Evolutionary conservation across 2,797 vertebrate species (phyloP).

Genomic region (Diplodus sargus): DNA sequence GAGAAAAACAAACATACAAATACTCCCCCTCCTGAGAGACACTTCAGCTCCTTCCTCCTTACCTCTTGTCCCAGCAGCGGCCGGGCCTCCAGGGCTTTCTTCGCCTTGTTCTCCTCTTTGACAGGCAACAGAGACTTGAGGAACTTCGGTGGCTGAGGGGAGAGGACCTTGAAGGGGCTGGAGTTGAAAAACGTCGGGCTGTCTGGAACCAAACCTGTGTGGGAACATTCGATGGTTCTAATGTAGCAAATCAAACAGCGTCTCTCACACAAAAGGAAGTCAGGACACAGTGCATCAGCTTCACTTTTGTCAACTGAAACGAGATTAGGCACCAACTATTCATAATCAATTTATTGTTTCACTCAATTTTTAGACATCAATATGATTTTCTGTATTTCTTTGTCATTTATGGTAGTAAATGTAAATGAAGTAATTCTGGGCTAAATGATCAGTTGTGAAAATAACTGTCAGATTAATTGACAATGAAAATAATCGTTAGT

Average conservation of each 20-base stretch:
- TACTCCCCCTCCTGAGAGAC: background rate
- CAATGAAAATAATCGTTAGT: no score
- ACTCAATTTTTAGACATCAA: no score
- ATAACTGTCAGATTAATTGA: no score
- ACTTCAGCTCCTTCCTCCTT: constrained; percentile 52
- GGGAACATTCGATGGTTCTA: constrained; percentile 2
- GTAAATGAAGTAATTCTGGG: no score
- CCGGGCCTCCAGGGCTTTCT: constrained; percentile 88
- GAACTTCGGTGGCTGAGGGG: constrained; percentile 96
- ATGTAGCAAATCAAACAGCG: background rate
- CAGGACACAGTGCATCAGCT: background rate
- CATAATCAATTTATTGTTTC: no score
- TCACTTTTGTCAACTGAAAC: background rate
- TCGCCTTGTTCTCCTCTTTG: constrained; percentile 93
- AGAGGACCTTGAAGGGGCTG: constrained; percentile 95
- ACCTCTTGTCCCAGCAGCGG: constrained; percentile 97
- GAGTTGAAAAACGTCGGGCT: constrained; percentile 89
- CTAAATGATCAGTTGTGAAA: no score
- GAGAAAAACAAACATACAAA: constrained; percentile 17
- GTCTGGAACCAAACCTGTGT: constrained; percentile 86
- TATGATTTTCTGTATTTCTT: no score
- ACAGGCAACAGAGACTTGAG: constrained; percentile 97
- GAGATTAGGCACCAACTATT: no score
- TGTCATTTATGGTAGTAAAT: no score
- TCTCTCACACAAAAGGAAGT: background rate